Evolutionary conservation across 2,797 vertebrate genomes (phyloP), one percentile per base, ranked within the genome.

Genomic region (Chaenodraco wilsoni): DNA sequence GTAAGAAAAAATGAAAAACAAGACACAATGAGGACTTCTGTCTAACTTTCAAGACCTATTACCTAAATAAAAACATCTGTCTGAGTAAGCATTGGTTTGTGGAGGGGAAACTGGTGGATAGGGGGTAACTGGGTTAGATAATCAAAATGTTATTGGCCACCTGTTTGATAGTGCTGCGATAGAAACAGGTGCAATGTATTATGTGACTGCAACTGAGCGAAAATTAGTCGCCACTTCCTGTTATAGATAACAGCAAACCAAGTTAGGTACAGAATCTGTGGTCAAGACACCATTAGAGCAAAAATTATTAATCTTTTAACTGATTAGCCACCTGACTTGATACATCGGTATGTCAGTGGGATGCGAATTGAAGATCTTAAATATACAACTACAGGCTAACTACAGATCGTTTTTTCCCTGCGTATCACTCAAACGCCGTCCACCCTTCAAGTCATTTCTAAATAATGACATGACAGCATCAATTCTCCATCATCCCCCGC

Each of bases 401-500:
- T 21, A 15, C 6, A 45, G 3, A 9, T 10, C 21, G 10, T 58
- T 31, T 21, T n/a, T 56, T 40, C 23, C 54, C 45, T 21, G 21
- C 49, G 33, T 17, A 49, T 68, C 14, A 62, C 31, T 64, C 57
- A 57, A 50, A 62, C n/a, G 12, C 21, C 44, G 51, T 69, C 44
- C 68, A 69, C 64, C 17, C 46, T 55, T 63, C 12, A 49, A 63
- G 44, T 49, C 48, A 21, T 41, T 50, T 62, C 56, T 9, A 65
- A 59, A 67, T 6, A 65, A 69, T 60, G 33, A 74, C 69, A 27
- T 7, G 6, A 63, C 44, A 63, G 73, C 55, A 71, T 82, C 31
- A 62, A 84, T 77, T 82, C 61, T 82, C 74, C 74, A 56, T 78
- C 69, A 75, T 67, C 16, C n/a, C 61, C 63, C 15, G 5, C 69